phyloP scores from a whole-genome alignment of 2,797 vertebrate genomes.

The Dryobates pubescens region DNA sequence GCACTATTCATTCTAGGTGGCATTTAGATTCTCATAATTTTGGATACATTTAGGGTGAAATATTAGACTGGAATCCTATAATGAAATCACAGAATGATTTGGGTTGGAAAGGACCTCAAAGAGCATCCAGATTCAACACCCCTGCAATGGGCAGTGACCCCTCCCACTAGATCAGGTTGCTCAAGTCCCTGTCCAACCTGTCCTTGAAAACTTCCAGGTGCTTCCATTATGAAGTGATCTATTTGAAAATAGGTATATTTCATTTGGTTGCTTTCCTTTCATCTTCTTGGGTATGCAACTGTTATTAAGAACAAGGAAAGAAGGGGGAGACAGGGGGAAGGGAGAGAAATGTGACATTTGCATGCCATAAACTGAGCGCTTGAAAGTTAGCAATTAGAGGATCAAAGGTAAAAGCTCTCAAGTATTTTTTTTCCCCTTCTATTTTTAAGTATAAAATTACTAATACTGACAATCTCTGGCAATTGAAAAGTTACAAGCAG shows the following conservation, averaged over 20 bases:
- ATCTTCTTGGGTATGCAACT: background rate
- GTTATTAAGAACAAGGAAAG: background rate
- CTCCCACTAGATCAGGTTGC: no score
- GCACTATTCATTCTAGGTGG: background rate
- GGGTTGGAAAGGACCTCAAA: no score
- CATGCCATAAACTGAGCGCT: background rate
- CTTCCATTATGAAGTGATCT: background rate
- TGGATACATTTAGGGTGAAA: background rate
- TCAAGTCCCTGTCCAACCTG: no score
- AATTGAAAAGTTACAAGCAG: background rate
- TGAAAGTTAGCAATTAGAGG: background rate
- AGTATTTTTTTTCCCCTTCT: background rate
- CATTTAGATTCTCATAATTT: background rate
- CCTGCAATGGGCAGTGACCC: no score
- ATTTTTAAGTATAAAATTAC: background rate
- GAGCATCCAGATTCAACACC: no score
- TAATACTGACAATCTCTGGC: background rate
- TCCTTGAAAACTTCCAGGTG: no score
- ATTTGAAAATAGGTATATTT: background rate
- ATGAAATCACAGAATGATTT: no score
- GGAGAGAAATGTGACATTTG: background rate
- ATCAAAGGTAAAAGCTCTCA: conserved; percentile 14
- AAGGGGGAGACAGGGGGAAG: background rate
- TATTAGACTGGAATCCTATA: background rate
- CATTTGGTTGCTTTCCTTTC: conserved; percentile 18